Evolutionary conservation across 1,140 invertebrate genomes (phyloP).

Genomic region (Heliconius nattereri): DNA sequence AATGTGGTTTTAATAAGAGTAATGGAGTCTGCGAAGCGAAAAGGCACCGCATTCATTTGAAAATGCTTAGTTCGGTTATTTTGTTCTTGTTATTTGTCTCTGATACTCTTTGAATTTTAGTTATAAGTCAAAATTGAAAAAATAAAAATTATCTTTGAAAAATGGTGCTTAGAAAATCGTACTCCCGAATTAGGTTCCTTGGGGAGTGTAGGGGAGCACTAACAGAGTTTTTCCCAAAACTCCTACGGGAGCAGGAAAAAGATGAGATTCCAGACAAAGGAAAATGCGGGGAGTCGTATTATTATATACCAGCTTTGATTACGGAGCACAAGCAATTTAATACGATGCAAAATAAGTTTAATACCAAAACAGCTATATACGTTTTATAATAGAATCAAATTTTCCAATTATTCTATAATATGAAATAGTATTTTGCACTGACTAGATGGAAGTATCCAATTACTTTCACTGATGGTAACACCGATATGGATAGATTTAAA

Average conservation of each 20-base stretch:
- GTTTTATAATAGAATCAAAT: neutral
- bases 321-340: neutral
- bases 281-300: too few relatives aligned
- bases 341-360: neutral
- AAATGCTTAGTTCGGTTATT: constrained; percentile 22
- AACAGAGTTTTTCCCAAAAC: too few relatives aligned
- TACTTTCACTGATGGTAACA: constrained; percentile 34
- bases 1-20: constrained; percentile 22
- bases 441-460: constrained; percentile 30
- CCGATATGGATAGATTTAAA: constrained; percentile 32
- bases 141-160: too few relatives aligned
- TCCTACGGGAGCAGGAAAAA: too few relatives aligned
- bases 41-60: constrained; percentile 21
- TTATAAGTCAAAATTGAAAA: neutral
- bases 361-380: neutral
- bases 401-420: neutral
- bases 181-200: too few relatives aligned
- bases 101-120: constrained; percentile 12
- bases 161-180: too few relatives aligned
- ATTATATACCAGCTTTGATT: too few relatives aligned
- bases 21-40: constrained; percentile 21
- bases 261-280: too few relatives aligned
- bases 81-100: constrained; percentile 18
- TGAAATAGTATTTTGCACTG: constrained; percentile 20
- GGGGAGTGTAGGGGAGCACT: too few relatives aligned